Conservation (phyloP, 2,888 invertebrate species). For the Galerucella pusilla region DNA sequence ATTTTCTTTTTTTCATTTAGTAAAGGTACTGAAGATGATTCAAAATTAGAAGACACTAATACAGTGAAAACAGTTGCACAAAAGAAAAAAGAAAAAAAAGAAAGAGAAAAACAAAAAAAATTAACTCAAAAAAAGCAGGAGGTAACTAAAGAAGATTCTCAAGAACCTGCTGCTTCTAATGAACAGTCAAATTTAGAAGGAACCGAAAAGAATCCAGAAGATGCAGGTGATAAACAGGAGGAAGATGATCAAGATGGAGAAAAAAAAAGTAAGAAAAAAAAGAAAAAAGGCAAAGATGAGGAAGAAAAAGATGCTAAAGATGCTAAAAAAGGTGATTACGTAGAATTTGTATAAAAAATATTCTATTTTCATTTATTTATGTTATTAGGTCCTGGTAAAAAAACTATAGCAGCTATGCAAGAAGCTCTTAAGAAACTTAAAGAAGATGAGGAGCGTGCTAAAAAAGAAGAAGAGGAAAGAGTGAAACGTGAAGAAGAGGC, state of each 20-base stretch:
- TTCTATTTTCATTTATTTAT: constrained; percentile 18
- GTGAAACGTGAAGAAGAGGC: constrained; percentile 86
- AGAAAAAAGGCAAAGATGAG: constrained; percentile 54
- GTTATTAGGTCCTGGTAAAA: constrained; percentile 79
- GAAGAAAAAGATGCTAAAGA: constrained; percentile 63
- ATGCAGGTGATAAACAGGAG: constrained; percentile 68
- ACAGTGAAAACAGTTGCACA: constrained; percentile 86
- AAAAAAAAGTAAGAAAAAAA: constrained; percentile 55
- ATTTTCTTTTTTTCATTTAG: constrained; percentile 18
- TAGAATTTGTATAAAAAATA: constrained; percentile 5
- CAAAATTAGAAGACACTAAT: constrained; percentile 69
- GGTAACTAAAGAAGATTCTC: constrained; percentile 39
- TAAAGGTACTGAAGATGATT: constrained; percentile 61
- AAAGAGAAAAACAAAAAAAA: constrained; percentile 81
- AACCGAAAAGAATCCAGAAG: constrained; percentile 65
- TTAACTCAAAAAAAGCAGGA: constrained; percentile 70
- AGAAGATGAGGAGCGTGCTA: constrained; percentile 86
- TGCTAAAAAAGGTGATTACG: constrained; percentile 66
- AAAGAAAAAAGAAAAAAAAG: constrained; percentile 91
- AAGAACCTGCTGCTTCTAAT: constrained; percentile 40
- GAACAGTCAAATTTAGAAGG: constrained; percentile 57
- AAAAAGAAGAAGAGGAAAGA: constrained; percentile 84
- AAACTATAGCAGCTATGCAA: constrained; percentile 91
- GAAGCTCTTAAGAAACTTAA: constrained; percentile 88
- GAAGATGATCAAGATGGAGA: constrained; percentile 61